phyloP scores from a whole-genome alignment of 1,140 invertebrate species.

The Trichomalopsis sarcophagae region DNA sequence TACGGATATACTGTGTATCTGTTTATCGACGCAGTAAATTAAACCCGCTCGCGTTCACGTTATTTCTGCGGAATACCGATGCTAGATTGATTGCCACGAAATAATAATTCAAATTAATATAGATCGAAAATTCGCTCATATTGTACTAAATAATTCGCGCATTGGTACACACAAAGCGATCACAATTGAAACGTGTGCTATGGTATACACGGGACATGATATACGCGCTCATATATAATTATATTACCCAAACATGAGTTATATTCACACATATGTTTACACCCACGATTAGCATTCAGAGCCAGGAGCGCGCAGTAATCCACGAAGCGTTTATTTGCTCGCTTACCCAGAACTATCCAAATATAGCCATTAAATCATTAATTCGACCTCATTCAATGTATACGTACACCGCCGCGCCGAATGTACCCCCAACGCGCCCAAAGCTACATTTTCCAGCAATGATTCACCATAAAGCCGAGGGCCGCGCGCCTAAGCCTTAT shows the following conservation, averaged over 20 bases:
- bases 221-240: background rate
- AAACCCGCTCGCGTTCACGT: too few relatives aligned
- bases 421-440: background rate
- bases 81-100: too few relatives aligned
- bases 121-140: background rate
- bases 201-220: background rate
- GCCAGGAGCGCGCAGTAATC: background rate
- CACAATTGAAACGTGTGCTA: too few relatives aligned
- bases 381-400: background rate
- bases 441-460: background rate
- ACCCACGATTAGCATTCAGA: background rate
- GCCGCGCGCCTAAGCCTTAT: background rate
- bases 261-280: constrained; percentile 4
- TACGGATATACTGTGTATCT: too few relatives aligned
- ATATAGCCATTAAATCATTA: background rate
- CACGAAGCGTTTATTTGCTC: background rate
- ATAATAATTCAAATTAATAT: background rate
- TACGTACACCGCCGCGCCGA: background rate
- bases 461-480: background rate
- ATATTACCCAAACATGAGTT: background rate
- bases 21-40: too few relatives aligned
- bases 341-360: background rate
- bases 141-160: background rate
- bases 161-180: background rate
- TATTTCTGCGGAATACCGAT: too few relatives aligned